Percentiles rank a stretch among this genome's conserved stretches.
These are phyloP conservation scores for Pemphredon lugubris DNA, from an alignment of 2,888 invertebrate genomes.

Conservation along the genomic window DNA sequence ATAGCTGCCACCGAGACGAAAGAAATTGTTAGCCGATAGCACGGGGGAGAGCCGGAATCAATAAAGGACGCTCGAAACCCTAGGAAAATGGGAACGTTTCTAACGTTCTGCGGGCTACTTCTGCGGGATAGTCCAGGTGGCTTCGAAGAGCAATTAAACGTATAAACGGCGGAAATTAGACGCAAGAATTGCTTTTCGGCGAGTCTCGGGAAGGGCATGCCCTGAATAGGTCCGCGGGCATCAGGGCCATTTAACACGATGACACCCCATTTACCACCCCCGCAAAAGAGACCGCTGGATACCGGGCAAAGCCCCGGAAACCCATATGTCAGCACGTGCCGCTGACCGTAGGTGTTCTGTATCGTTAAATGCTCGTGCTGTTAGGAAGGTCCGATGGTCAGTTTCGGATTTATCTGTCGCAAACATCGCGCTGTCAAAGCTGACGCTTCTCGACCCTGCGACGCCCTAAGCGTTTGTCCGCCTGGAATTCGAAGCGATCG, in stretches of 20 bases:
- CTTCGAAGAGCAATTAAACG: slow-evolving; percentile 71
- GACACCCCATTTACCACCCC: slow-evolving; percentile 74
- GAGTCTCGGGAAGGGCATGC: slow-evolving; percentile 46
- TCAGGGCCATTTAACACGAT: slow-evolving; percentile 74
- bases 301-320: slow-evolving; percentile 60
- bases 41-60: background rate
- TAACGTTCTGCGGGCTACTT: slow-evolving; percentile 23
- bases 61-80: slow-evolving; percentile 18
- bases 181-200: slow-evolving; percentile 70
- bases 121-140: slow-evolving; percentile 69
- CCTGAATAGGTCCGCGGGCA: slow-evolving; percentile 63
- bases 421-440: slow-evolving; percentile 23
- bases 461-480: too few relatives aligned
- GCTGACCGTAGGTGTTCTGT: slow-evolving; percentile 43
- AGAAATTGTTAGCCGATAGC: background rate
- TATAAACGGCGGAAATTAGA: slow-evolving; percentile 74
- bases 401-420: slow-evolving; percentile 21
- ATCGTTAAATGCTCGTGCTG: slow-evolving; percentile 38
- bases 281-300: slow-evolving; percentile 63
- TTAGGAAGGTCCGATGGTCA: slow-evolving; percentile 18
- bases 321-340: slow-evolving; percentile 71
- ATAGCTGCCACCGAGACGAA: too few relatives aligned
- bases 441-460: background rate
- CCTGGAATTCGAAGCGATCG: too few relatives aligned
- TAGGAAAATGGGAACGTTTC: slow-evolving; percentile 34